Evolutionary conservation across 2,113 vertebrate species (phyloP).

Genomic region (Pygoscelis adeliae): DNA sequence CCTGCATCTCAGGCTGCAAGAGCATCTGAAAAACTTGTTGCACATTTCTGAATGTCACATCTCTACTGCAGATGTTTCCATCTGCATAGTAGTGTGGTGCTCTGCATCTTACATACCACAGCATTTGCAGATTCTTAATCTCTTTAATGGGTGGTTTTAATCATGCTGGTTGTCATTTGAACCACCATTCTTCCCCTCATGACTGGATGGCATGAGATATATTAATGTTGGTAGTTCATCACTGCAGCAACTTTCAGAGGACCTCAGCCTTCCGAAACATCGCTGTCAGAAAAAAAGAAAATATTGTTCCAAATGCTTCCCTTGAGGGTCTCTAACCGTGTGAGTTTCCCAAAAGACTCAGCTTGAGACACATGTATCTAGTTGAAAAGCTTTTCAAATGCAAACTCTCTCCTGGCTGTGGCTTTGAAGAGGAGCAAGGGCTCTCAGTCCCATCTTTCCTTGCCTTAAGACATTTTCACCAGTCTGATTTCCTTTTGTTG

Average conservation of each 20-base stretch:
- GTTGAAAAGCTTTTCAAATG: not conserved
- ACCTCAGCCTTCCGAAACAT: not conserved
- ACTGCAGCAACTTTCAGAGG: not conserved
- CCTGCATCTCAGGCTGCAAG: not conserved
- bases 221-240: not conserved
- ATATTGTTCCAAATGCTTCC: not conserved
- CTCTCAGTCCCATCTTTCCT: not conserved
- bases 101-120: not conserved
- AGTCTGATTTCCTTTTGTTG: not conserved
- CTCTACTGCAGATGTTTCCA: not conserved
- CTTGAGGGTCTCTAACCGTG: not conserved
- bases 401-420: not conserved
- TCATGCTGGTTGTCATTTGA: not conserved
- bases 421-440: not conserved
- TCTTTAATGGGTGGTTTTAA: not conserved
- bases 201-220: not conserved
- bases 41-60: conserved; percentile 4
- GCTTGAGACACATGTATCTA: not conserved
- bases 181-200: not conserved
- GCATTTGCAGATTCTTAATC: not conserved
- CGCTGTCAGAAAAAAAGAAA: not conserved
- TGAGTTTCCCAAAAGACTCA: not conserved
- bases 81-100: not conserved
- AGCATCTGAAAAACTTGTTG: not conserved
- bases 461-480: not conserved